These are phyloP conservation scores for Cyprinodon diabolis DNA, from an alignment of 2,797 vertebrate genomes.

Conservation along the genomic window DNA sequence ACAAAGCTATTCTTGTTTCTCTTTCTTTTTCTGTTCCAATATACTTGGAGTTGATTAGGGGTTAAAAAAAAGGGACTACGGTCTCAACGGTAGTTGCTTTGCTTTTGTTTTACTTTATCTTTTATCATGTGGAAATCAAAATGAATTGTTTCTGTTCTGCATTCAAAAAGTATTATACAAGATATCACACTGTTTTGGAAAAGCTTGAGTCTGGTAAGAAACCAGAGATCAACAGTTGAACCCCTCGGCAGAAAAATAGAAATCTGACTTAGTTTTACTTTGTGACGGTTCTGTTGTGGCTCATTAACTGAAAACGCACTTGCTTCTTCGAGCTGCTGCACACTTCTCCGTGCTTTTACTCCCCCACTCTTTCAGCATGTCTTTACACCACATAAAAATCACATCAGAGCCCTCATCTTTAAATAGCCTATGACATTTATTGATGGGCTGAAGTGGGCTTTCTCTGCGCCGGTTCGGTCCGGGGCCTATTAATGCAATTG, in stretches of 20 bases:
- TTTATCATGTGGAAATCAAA: background rate
- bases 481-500: conserved; percentile 55
- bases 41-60: conserved; percentile 18
- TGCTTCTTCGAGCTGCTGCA: conserved; percentile 9
- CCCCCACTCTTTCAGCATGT: conserved; percentile 10
- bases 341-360: conserved; percentile 12
- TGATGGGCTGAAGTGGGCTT: conserved; percentile 45
- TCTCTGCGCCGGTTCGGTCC: conserved; percentile 8
- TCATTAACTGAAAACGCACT: conserved; percentile 48
- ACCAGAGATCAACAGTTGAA: conserved; percentile 29
- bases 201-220: conserved; percentile 20
- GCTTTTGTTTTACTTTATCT: conserved; percentile 5
- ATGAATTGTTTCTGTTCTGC: conserved; percentile 8
- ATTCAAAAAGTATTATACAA: conserved; percentile 21
- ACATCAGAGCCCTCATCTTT: conserved; percentile 59
- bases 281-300: conserved; percentile 20
- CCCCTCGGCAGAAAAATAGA: background rate
- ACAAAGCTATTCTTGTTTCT: conserved; percentile 6
- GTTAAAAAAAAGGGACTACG: background rate
- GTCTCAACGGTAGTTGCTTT: background rate
- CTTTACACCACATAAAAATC: conserved; percentile 43
- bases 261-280: background rate
- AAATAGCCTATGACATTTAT: conserved; percentile 58
- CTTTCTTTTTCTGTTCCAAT: conserved; percentile 16
- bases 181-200: background rate